phyloP scores from a whole-genome alignment of 92 coral and sea anemone genomes.

The Galaxea fascicularis region DNA sequence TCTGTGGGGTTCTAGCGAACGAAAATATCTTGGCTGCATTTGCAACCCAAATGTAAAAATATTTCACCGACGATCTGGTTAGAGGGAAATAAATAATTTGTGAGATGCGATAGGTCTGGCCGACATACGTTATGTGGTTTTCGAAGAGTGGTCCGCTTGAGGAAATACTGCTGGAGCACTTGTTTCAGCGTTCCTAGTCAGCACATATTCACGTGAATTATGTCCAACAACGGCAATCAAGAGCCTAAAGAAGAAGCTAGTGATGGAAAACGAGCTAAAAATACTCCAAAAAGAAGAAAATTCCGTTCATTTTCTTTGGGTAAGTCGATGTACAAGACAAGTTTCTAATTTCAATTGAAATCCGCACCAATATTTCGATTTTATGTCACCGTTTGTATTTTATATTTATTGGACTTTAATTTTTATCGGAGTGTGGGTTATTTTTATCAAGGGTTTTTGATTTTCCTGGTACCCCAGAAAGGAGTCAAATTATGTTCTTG shows the following conservation, averaged over 20 bases:
- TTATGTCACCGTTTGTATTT: background rate
- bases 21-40: constrained; percentile 6
- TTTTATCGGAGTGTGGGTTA: background rate
- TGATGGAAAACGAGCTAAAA: constrained; percentile 25
- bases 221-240: constrained; percentile 7
- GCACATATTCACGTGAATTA: constrained; percentile 2
- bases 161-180: background rate
- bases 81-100: constrained; percentile 48
- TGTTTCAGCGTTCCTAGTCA: background rate
- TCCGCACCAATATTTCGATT: background rate
- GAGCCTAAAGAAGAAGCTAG: constrained; percentile 13
- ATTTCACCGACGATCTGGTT: constrained; percentile 17
- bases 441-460: background rate
- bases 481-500: constrained; percentile 10
- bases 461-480: background rate
- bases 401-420: background rate
- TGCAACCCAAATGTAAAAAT: constrained; percentile 16
- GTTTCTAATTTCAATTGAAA: background rate
- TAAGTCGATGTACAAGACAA: background rate
- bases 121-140: constrained; percentile 13
- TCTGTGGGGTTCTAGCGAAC: constrained; percentile 24
- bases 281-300: constrained; percentile 19
- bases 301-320: constrained; percentile 45
- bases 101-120: constrained; percentile 11
- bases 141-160: background rate